Conservation (phyloP, 2,797 vertebrate genomes). For the Sebastes alutus region DNA sequence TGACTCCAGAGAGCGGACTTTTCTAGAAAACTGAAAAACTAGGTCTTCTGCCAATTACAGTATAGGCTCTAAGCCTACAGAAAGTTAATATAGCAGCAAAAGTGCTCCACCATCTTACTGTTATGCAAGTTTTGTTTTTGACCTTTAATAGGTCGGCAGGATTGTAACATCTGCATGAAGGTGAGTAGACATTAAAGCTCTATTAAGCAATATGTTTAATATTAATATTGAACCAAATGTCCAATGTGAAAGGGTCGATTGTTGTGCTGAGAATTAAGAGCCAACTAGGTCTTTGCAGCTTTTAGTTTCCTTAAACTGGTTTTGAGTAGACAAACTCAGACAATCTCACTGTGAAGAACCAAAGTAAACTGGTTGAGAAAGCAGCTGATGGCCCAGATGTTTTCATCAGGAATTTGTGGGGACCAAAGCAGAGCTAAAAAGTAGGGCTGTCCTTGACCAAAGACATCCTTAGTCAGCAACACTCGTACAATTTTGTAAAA, state of each 20-base stretch:
- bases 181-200: not conserved
- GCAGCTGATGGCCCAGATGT: not conserved
- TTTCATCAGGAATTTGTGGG: not conserved
- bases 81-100: not conserved
- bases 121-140: not conserved
- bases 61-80: not conserved
- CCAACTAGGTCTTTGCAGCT: not conserved
- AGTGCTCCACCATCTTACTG: not conserved
- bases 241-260: not conserved
- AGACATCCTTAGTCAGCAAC: too few relatives aligned
- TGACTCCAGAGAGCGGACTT: conserved; percentile 28
- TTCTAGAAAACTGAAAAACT: conserved; percentile 32
- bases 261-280: not conserved
- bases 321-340: not conserved
- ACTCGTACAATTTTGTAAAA: too few relatives aligned
- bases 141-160: not conserved
- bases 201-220: not conserved
- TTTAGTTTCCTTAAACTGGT: not conserved
- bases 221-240: not conserved
- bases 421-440: not conserved
- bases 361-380: not conserved
- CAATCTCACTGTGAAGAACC: not conserved
- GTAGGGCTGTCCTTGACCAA: too few relatives aligned
- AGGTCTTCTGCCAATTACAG: conserved; percentile 22
- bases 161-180: not conserved